Conservation (phyloP, 2,888 invertebrate species). For the Alviniconcha strummeri region DNA sequence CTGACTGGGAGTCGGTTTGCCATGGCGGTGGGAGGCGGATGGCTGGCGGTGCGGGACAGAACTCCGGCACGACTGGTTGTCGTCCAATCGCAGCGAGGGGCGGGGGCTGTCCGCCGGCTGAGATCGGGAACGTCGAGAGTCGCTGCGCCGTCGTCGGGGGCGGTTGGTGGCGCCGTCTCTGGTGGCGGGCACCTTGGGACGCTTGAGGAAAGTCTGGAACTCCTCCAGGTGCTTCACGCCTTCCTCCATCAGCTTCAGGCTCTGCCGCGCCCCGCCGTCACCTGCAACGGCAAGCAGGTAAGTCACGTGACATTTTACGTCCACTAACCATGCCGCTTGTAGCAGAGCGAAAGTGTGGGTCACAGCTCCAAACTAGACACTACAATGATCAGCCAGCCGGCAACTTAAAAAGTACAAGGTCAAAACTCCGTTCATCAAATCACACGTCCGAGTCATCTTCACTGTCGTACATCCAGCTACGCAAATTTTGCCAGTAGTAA, state of each 20-base stretch:
- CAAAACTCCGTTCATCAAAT: too few relatives aligned
- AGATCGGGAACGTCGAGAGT: background rate
- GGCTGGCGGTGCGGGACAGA: too few relatives aligned
- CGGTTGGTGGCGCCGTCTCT: background rate
- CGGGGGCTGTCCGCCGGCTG: background rate
- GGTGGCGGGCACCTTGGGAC: background rate
- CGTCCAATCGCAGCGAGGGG: background rate
- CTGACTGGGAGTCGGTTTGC: too few relatives aligned
- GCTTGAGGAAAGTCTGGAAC: background rate
- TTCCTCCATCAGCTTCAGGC: background rate
- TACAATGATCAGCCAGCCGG: too few relatives aligned
- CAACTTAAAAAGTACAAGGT: too few relatives aligned
- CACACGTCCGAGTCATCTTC: too few relatives aligned
- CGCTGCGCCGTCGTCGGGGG: background rate
- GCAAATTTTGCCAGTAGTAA: too few relatives aligned
- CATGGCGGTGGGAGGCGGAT: too few relatives aligned
- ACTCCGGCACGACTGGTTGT: conserved; percentile 15
- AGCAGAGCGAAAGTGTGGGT: too few relatives aligned
- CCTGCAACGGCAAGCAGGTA: background rate
- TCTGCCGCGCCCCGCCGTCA: background rate
- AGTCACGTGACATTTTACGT: background rate
- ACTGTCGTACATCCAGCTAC: too few relatives aligned
- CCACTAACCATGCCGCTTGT: too few relatives aligned
- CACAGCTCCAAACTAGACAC: too few relatives aligned
- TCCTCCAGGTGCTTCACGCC: conserved; percentile 4